Evolutionary conservation across 53 echinoderm and acorn worm species (phyloP).

Genomic region (Henricia sp.): DNA sequence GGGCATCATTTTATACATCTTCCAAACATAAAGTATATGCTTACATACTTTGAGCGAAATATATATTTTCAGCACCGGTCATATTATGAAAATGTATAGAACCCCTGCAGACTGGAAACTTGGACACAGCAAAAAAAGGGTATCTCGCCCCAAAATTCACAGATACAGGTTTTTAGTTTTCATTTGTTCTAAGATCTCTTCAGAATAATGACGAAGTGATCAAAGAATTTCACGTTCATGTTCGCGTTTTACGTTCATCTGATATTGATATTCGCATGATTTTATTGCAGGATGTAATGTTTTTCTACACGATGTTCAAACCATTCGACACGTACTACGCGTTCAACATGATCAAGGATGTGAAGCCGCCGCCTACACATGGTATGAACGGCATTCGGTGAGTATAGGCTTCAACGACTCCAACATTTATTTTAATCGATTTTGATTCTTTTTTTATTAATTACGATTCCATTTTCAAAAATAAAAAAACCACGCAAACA

Average conservation of each 20-base stretch:
- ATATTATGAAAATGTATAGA: background rate
- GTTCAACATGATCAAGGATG: conserved; percentile 64
- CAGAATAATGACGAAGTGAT: no score
- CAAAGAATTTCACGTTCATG: no score
- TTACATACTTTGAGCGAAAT: background rate
- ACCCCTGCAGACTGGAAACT: background rate
- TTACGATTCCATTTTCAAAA: background rate
- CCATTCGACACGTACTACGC: conserved; percentile 78
- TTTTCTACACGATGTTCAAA: conserved; percentile 83
- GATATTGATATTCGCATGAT: background rate
- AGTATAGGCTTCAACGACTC: background rate
- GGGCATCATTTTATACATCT: no score
- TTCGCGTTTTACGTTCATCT: no score
- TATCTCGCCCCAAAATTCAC: background rate
- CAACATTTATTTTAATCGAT: no score
- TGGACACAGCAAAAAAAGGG: background rate
- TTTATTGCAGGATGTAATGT: conserved; percentile 69
- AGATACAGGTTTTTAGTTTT: no score
- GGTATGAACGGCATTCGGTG: background rate
- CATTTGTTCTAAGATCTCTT: no score
- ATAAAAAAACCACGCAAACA: no score
- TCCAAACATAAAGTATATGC: background rate
- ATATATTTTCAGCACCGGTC: background rate
- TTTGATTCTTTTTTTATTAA: background rate
- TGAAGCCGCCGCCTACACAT: conserved; percentile 42